Base-by-base conservation (phyloP, 2,113 vertebrate genomes). In the Tetrax tetrax region DNA sequence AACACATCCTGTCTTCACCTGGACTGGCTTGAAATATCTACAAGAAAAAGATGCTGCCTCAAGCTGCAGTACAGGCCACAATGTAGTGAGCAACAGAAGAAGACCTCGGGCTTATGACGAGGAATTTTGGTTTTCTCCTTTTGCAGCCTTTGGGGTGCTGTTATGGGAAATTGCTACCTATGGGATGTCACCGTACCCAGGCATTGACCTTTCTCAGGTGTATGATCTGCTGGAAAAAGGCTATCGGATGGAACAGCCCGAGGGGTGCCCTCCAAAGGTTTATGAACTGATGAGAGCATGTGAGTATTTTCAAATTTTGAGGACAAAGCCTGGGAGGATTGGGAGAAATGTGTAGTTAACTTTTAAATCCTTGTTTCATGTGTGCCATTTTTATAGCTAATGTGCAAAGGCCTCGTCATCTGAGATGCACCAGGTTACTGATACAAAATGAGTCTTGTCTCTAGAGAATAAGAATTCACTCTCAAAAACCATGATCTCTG, bases 81-180 rank as follows among this genome's bases (percentile, higher is more conserved):
- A 7, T 37, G 22, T 60, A 69, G 80, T 6, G 37, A 78, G 18
- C 72, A 74, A 27, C 85, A 48, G 13, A 27, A 41, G 13, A 70
- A 12, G 20, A 59, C 10, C 18, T 14, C 29, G 89, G 47, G 35
- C 10, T 78, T 54, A 25, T n/a, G 37, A 96, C 37, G 35, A 35
- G 15, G 48, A 56, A 23, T 83, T 21, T 18, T 78, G 74, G 60
- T 93, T 84, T 82, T 16, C 38, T 95, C 54, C 54, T 78, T 94
- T 29, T 92, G 8, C 97, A 99, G 99, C 99, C 20, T 99, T 99
- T 89, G 99, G 99, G 33, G 99, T 99, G 81, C 97, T 99, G 33
- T 97, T 99, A 4, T 99, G 99, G 99, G 99, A 99, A 98, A 99
- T 99, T 89, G 99, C 99, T 53, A 99, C 99, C 15, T 99, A 99